Base-by-base conservation (phyloP, 2,888 invertebrate genomes). In the Cyaniris semiargus region DNA sequence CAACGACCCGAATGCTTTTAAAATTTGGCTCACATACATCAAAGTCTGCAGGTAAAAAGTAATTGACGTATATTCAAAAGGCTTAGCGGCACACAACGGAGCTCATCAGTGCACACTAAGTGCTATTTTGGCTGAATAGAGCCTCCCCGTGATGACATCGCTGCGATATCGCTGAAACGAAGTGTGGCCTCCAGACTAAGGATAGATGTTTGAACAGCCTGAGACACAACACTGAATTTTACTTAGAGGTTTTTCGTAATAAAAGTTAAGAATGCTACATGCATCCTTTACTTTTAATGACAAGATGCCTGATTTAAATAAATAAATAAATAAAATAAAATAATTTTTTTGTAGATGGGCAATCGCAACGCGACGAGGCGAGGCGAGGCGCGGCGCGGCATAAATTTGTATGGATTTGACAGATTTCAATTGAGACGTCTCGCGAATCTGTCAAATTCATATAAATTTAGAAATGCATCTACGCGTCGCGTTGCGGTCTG, bases 71-170 rank as follows among this genome's bases (percentile, higher is more conserved):
- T 71, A 21, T 71, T 71, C 18, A 71, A 71, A 71, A 38, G 71
- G 71, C 71, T 38, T 34, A 70, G 34, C 71, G 21, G 70, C 7
- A 23, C 88, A 89, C 86, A 88, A 88, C 89, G 89, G 88, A 92
- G 89, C 91, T 92, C 93, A 92, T 93, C 92, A 93, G 90, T 87
- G 82, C 92, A 91, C 90, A 91, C 91, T 91, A 92, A 90, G 90
- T 90, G 91, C 90, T 91, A 92, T 93, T 93, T 93, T 86, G 90
- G 91, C 84, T 92, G 92, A 93, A 93, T 91, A 88, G 91, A 84
- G 86, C 86, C 85, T 86, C 87, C 85, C 84, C 85, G 83, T 84
- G 83, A 79, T 80, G 86, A 91, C 91, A 92, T 92, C 92, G 84
- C 86, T 88, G 88, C 89, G 90, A 91, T 92, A 93, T 92, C 91